Evolutionary conservation across 2,888 invertebrate genomes (phyloP), one percentile per base, ranked within the genome.

Genomic region (Lochmaea capreae): DNA sequence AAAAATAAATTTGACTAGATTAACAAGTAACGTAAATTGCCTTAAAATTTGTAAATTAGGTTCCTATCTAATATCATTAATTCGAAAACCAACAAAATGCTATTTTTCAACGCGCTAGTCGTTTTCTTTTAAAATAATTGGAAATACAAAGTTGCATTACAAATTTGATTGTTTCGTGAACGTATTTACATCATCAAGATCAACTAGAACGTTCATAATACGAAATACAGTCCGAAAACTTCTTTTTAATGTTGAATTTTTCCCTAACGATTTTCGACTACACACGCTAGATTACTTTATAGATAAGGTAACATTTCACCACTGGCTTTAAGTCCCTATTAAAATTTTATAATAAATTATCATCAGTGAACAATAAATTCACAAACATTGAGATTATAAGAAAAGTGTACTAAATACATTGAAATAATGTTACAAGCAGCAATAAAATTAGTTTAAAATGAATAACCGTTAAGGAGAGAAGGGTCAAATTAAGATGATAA

Each of bases 271-370:
- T 16, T 18, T 65, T 42, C 33, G 16, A 46, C 3, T 54, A 65
- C 6, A 65, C 26, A 42, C 16, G 12, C 3, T 26, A 54, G 10
- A 54, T 16, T 9, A 16, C 14, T 68, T 59, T 63, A 67, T 46
- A 72, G 18, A 39, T 61, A 67, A 75, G 79, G 79, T 81, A 81
- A 80, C 81, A 77, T 78, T 42, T 72, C 79, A 80, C 80, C 80
- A 80, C 79, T 80, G 79, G 81, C 80, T 62, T 73, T 68, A 73
- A 43, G 71, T 77, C 76, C 79, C 78, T 72, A 65, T 70, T 39
- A n/a, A 62, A 42, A 63, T 11, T 62, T 18, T 77, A 69, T 74
- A 75, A 22, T 68, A 67, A 73, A 71, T 67, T 43, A 70, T 22
- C 46, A 66, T 43, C 26, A 43, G n/a, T 49, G 42, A 18, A 66